Base-by-base conservation (phyloP, 2,888 invertebrate genomes). In the Cantharis nigra region DNA sequence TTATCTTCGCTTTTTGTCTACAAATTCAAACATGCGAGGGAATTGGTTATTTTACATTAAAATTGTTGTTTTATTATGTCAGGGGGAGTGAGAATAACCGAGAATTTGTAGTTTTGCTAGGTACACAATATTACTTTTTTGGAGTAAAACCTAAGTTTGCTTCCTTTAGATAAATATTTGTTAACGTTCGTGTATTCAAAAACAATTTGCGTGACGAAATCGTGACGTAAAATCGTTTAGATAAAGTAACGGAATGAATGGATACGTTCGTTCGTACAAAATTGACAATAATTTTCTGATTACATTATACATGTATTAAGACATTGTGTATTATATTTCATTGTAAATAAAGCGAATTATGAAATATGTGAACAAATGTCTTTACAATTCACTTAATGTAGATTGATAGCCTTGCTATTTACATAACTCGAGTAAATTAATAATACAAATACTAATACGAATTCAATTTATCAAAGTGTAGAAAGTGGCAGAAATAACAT, bases 181-280 rank as follows among this genome's bases (percentile, higher is more conserved):
- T 23, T 67, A 67, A 23, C n/a, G n/a, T n/a, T 49, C 62, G 13
- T 13, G 63, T 30, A 64, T 18, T 14, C 26, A 26, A 65, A 64
- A 64, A 20, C 23, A 69, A 49, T 67, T 69, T 76, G 70, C 63
- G 70, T 73, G 73, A 65, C 73, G 73, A 77, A 77, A 77, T 63
- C 14, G 73, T 65, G 70, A 73, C 70, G 70, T 73, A 64, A 63
- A 70, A 64, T 63, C 16, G 49, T 49, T 49, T 49, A 49, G 49
- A 49, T 49, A 49, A 49, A 49, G 49, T 49, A 49, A 49, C 73
- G 70, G 77, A 67, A 70, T 71, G 70, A 63, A 49, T 49, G 49
- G 49, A 69, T 70, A 77, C 71, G 77, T 77, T 30, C 16, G 67
- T 70, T 77, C 65, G 73, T 69, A 80, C 77, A 80, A 79, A 75